Evolutionary conservation across 2,113 vertebrate genomes (phyloP).

Genomic region (Butastur rufipennis): DNA sequence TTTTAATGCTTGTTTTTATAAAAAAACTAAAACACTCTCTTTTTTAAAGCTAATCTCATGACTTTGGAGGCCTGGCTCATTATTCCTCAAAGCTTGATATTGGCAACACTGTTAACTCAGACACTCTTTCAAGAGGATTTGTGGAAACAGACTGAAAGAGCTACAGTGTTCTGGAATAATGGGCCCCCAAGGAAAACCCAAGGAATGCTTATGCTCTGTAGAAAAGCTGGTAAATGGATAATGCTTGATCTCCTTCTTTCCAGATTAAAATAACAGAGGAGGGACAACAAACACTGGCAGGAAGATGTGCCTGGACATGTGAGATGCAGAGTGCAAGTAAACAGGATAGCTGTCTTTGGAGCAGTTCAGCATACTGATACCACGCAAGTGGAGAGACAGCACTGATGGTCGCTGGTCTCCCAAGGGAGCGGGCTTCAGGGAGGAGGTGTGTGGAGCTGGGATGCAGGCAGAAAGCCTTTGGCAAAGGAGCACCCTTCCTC

Average conservation of each 20-base stretch:
- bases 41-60: conserved; percentile 51
- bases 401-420: neutral
- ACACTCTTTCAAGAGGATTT: conserved; percentile 33
- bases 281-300: neutral
- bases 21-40: neutral
- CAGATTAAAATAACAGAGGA: conserved; percentile 18
- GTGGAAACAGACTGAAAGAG: neutral
- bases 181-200: neutral
- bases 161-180: conserved; percentile 31
- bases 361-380: neutral
- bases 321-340: neutral
- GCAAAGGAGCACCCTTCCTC: neutral
- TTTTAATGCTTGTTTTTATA: neutral
- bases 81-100: conserved; percentile 18
- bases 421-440: neutral
- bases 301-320: neutral
- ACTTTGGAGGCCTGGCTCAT: neutral
- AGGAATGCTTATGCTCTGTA: neutral
- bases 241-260: conserved; percentile 8
- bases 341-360: neutral
- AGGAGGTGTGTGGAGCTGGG: neutral
- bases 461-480: neutral
- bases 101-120: neutral
- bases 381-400: neutral
- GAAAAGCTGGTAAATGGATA: conserved; percentile 29